A percentile compares a stretch with the other conserved stretches of the same genome.
Evolutionary conservation across 2,797 vertebrate genomes (phyloP).

Genomic region (Dryobates pubescens): DNA sequence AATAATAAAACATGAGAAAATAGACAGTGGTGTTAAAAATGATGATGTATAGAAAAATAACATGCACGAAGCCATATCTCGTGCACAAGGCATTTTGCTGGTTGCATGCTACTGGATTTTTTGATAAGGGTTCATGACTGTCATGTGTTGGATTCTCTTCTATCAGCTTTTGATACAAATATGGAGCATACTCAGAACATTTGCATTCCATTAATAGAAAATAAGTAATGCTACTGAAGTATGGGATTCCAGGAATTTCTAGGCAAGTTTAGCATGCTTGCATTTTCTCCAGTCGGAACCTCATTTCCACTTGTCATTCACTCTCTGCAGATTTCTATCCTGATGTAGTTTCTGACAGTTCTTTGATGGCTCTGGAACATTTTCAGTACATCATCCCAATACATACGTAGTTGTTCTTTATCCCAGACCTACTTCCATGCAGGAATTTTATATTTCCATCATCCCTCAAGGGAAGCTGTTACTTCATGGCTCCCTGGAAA

Average conservation of each 20-base stretch:
- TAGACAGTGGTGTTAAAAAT: conserved; percentile 38
- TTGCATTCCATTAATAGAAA: background rate
- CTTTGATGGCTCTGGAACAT: conserved; percentile 14
- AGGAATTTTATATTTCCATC: conserved; percentile 3
- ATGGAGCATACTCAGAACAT: background rate
- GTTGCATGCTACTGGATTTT: background rate
- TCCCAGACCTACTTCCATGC: background rate
- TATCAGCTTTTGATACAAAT: background rate
- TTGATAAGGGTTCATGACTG: background rate
- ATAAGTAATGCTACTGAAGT: background rate
- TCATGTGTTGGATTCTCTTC: background rate
- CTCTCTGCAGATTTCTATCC: background rate
- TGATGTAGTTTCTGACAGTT: conserved; percentile 16
- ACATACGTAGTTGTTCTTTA: background rate
- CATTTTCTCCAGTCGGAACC: background rate
- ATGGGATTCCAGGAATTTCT: background rate
- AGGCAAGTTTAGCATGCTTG: background rate
- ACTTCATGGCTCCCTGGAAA: background rate
- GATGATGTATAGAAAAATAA: background rate
- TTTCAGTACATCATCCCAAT: conserved; percentile 26
- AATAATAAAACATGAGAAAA: conserved; percentile 70
- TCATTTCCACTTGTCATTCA: conserved; percentile 31
- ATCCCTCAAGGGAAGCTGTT: background rate
- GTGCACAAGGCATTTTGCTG: background rate
- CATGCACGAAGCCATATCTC: conserved; percentile 1